Conservation (phyloP, 2,888 invertebrate species). For the Rhagonycha lutea region DNA sequence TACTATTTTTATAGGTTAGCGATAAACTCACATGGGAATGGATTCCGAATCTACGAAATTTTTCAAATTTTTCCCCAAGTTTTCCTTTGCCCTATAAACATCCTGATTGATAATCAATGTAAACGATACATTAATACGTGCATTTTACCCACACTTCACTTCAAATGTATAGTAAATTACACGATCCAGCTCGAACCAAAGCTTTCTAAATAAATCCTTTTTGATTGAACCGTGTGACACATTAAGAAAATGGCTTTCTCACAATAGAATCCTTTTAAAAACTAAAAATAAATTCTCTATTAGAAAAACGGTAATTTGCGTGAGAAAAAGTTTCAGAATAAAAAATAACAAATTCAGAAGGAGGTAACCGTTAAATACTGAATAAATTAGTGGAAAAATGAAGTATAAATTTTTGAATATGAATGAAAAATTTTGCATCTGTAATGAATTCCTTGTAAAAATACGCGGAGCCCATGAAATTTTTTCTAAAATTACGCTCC, state of each 20-base stretch:
- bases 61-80: slow-evolving; percentile 11
- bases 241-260: slow-evolving; percentile 27
- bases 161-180: slow-evolving; percentile 29
- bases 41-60: slow-evolving; percentile 13
- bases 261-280: slow-evolving; percentile 13
- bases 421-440: slow-evolving; percentile 87
- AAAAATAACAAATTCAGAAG: slow-evolving; percentile 10
- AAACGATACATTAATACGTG: slow-evolving; percentile 53
- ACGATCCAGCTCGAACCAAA: slow-evolving; percentile 12
- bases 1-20: slow-evolving; percentile 36
- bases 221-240: slow-evolving; percentile 26
- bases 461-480: slow-evolving; percentile 47
- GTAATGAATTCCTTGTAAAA: slow-evolving; percentile 75
- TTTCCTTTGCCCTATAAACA: slow-evolving; percentile 11
- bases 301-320: neutral
- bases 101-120: slow-evolving; percentile 53
- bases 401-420: slow-evolving; percentile 90
- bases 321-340: neutral
- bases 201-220: slow-evolving; percentile 31
- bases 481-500: neutral
- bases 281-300: slow-evolving; percentile 2
- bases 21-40: slow-evolving; percentile 30
- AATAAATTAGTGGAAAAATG: slow-evolving; percentile 79
- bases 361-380: slow-evolving; percentile 52
- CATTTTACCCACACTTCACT: slow-evolving; percentile 48